phyloP scores from a whole-genome alignment of 2,797 vertebrate genomes.

The Sebastes iracundus region DNA sequence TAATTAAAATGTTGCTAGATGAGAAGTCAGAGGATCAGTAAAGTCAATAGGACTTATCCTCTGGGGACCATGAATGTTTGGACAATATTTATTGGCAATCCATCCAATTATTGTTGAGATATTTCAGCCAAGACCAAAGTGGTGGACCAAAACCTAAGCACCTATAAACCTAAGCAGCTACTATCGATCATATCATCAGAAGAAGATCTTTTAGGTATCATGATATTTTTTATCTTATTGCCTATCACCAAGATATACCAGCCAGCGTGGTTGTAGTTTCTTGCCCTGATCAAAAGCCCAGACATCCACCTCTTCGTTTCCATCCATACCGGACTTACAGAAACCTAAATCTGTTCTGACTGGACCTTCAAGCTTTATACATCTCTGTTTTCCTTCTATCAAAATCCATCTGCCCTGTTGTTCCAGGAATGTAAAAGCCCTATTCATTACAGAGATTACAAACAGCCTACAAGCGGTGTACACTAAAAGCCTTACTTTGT shows the following conservation, averaged over 20 bases:
- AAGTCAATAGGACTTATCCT: background rate
- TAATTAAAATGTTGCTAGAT: background rate
- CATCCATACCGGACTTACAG: slow-evolving; percentile 23
- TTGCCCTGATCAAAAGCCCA: background rate
- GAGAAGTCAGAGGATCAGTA: too few relatives aligned
- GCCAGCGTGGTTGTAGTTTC: slow-evolving; percentile 14
- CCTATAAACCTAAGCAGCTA: background rate
- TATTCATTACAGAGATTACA: slow-evolving; percentile 60
- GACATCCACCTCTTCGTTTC: background rate
- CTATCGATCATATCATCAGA: background rate
- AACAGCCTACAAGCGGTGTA: slow-evolving; percentile 41
- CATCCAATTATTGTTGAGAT: background rate
- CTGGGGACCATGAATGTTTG: background rate
- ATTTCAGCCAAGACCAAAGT: background rate
- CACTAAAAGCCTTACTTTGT: slow-evolving; percentile 38
- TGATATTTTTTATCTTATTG: background rate
- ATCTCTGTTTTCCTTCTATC: background rate
- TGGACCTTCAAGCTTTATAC: background rate
- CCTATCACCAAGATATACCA: background rate
- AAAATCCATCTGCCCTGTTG: slow-evolving; percentile 46
- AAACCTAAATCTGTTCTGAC: slow-evolving; percentile 28
- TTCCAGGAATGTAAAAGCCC: slow-evolving; percentile 79
- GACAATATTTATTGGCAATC: background rate
- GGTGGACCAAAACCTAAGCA: background rate
- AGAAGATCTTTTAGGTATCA: background rate